A percentile compares a stretch with the other conserved stretches of the same genome.
Evolutionary conservation across 1,140 invertebrate species (phyloP).

Genomic region (Drosophila biarmipes): DNA sequence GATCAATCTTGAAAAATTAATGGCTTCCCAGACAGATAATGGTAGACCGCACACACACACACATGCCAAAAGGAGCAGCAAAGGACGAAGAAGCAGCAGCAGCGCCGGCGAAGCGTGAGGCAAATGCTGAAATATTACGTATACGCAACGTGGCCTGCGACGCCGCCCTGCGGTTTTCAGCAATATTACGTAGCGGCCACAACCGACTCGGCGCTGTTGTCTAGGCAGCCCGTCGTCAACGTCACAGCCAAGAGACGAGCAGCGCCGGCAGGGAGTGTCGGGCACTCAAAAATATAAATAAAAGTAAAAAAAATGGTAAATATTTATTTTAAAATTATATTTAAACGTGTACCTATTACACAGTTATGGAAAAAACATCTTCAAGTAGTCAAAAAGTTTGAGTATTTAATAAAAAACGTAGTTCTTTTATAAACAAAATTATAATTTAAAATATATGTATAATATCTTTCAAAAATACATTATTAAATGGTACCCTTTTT

Average conservation of each 20-base stretch:
- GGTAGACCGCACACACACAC: conserved; percentile 75
- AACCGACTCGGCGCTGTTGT: conserved; percentile 49
- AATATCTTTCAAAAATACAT: too few species aligned
- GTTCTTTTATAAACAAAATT: too few species aligned
- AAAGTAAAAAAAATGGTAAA: too few species aligned
- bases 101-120: conserved; percentile 65
- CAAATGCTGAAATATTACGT: conserved; percentile 82
- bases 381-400: too few species aligned
- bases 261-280: conserved; percentile 45
- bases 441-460: too few species aligned
- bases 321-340: too few species aligned
- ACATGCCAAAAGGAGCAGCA: conserved; percentile 18
- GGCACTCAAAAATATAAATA: conserved; percentile 25
- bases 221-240: conserved; percentile 59
- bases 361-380: too few species aligned
- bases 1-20: conserved; percentile 84
- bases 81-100: background rate
- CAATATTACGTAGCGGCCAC: conserved; percentile 77
- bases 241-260: conserved; percentile 52
- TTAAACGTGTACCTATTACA: too few species aligned
- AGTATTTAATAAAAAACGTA: too few species aligned
- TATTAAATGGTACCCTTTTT: too few species aligned
- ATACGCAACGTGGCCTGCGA: conserved; percentile 68
- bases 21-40: conserved; percentile 84
- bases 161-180: conserved; percentile 64